Conservation (phyloP, 2,113 vertebrate species). For the pig (Sus scrofa) region T2T-Sscrofa CM000830.6:19476001-19476500, state of each 20-base stretch:
- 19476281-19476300: not conserved
- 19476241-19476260: not conserved
- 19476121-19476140: constrained; percentile 30
- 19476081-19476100: constrained; percentile 20
- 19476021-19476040: not conserved
- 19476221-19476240: constrained; percentile 31
- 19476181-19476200: constrained; percentile 46
- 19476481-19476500: too few species aligned
- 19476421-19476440: too few species aligned
- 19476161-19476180: constrained; percentile 48
- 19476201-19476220: constrained; percentile 41
- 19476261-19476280: constrained; percentile 45
- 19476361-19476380: constrained; percentile 34
- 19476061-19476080: not conserved
- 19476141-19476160: constrained; percentile 52
- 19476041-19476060: constrained; percentile 24
- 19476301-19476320: constrained; percentile 4
- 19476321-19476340: constrained; percentile 43
- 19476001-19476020: constrained; percentile 1
- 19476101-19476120: not conserved
- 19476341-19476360: constrained; percentile 24
- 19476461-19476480: too few species aligned
- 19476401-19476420: too few species aligned
- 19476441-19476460: too few species aligned
- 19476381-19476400: too few species aligned